phyloP scores from a whole-genome alignment of 2,113 vertebrate genomes.

The Indicator maculatus region DNA sequence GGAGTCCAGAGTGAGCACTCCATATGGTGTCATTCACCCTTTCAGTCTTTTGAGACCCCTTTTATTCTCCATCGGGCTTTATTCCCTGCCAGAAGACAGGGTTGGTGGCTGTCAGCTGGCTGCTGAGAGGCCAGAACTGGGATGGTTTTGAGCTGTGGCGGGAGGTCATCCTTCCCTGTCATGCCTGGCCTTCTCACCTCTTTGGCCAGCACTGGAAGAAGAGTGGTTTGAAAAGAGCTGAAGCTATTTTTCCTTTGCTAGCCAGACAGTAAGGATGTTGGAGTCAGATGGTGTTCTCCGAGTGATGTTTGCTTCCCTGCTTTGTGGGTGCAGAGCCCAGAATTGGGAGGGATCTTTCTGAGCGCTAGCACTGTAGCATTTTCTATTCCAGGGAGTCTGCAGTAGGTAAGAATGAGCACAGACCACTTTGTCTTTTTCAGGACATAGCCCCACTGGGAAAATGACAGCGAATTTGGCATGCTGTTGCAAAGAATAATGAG shows the following conservation, averaged over 20 bases:
- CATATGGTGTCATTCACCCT: not conserved
- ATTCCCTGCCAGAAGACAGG: not conserved
- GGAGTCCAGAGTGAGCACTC: not conserved
- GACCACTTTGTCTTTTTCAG: slow-evolving; percentile 41
- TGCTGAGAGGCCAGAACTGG: fast-evolving
- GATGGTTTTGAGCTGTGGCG: not conserved
- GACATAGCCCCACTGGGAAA: slow-evolving; percentile 36
- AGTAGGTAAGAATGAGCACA: slow-evolving; percentile 41
- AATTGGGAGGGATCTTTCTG: not conserved
- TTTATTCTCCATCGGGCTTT: not conserved
- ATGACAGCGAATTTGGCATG: slow-evolving; percentile 42
- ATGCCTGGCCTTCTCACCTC: not conserved
- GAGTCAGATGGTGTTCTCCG: not conserved
- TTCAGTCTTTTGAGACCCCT: not conserved
- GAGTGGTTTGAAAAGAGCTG: not conserved
- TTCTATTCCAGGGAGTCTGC: slow-evolving; percentile 43
- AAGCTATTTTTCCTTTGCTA: slow-evolving; percentile 12
- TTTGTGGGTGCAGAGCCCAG: slow-evolving; percentile 38
- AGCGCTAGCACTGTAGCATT: not conserved
- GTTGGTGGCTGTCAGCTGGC: not conserved
- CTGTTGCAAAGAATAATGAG: slow-evolving; percentile 53
- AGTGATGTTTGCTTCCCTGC: not conserved
- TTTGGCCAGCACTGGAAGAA: fast-evolving
- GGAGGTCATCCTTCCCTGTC: not conserved
- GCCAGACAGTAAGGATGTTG: not conserved